These are phyloP conservation scores for Oryzias woworae DNA, from an alignment of 2,113 vertebrate species.

Conservation along the genomic window DNA sequence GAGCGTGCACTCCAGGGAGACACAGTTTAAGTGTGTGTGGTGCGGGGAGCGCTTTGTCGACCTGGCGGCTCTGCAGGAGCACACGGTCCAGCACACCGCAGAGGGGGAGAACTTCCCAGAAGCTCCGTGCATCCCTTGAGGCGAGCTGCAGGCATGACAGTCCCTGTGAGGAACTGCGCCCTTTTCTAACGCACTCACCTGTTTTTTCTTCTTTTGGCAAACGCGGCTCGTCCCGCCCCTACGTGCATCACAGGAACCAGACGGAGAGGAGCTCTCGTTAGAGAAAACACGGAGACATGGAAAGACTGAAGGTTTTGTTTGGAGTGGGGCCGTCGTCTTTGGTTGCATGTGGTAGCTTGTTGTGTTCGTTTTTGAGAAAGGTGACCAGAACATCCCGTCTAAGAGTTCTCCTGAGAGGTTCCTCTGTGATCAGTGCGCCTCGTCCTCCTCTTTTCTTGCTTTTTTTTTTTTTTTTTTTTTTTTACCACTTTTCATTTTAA, in stretches of 20 bases:
- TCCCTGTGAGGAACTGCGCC: too few relatives aligned
- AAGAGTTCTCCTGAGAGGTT: slow-evolving; percentile 30
- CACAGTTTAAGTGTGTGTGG: slow-evolving; percentile 97
- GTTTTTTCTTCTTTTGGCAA: too few relatives aligned
- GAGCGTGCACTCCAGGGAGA: slow-evolving; percentile 92
- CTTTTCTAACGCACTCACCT: too few relatives aligned
- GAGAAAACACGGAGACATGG: slow-evolving; percentile 25
- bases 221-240: slow-evolving; percentile 19
- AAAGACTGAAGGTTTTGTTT: slow-evolving; percentile 29
- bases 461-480: slow-evolving; percentile 15
- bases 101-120: slow-evolving; percentile 91
- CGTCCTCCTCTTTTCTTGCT: slow-evolving; percentile 31
- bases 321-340: slow-evolving; percentile 44
- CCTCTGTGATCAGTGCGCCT: slow-evolving; percentile 61
- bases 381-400: slow-evolving; percentile 24
- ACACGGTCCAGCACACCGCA: slow-evolving; percentile 91
- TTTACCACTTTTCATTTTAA: slow-evolving; percentile 35
- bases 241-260: slow-evolving; percentile 15
- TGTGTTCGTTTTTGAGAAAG: slow-evolving; percentile 43
- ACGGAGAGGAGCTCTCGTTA: slow-evolving; percentile 11
- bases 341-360: slow-evolving; percentile 66
- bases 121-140: slow-evolving; percentile 85
- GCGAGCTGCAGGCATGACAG: not conserved
- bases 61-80: slow-evolving; percentile 91
- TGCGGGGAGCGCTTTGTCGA: slow-evolving; percentile 94